Base-by-base conservation (phyloP, 2,888 invertebrate species). In the Stenurella melanura region DNA sequence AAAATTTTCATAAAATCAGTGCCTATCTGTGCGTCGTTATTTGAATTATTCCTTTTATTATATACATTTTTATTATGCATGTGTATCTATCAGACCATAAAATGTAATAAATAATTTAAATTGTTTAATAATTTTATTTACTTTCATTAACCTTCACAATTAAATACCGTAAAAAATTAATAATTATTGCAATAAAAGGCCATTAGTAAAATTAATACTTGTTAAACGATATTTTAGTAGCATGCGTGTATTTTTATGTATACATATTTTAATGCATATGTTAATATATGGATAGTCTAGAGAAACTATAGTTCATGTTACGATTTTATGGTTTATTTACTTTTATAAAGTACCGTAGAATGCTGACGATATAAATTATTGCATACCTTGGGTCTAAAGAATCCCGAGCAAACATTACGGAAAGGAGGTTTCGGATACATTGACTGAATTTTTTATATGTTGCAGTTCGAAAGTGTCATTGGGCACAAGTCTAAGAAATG, bases 121-220 rank as follows among this genome's bases (percentile, higher is more conserved):
- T 58, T 34, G 58, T 69, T 69, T 69, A 58, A 69, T 58, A 69
- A 69, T 26, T 58, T 69, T 69, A 69, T 69, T 69, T 69, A 69
- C 69, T 69, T 69, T 69, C 69, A 57, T 69, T 69, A 69, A 69
- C 69, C 69, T 69, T 69, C 69, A 56, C 69, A 34, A 58, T 12
- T 58, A 69, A 69, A 69, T 58, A 57, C 69, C 69, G 69, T 57
- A 58, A 69, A 69, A 69, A 57, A 68, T 60, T 7, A 26, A 1
- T 61, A 61, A 61, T 61, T 61, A 61, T 21, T 57, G 18, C 26
- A 69, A 69, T 69, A 18, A 69, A n/a, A 26, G 9, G 10, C 12
- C 19, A 30, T 57, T 58, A 9, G 57, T 19, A 19, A 17, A 34
- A 34, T 34, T 0, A 7, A 34, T 15, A 26, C 21, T 17, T n/a